Conservation (phyloP, 35 echinoderm and acorn worm genomes). For the Holothuria glaberrima region DNA sequence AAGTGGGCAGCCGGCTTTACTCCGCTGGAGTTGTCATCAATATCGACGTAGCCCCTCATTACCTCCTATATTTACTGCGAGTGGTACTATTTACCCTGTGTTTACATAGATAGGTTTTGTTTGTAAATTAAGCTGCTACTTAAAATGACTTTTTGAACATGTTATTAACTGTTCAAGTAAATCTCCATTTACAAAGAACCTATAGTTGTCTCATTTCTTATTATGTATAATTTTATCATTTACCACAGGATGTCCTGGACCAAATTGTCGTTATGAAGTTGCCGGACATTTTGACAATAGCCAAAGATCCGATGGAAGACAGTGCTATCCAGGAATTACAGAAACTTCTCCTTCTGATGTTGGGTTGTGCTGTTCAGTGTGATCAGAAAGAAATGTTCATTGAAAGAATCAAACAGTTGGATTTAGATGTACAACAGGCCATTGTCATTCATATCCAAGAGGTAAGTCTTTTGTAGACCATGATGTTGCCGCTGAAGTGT, state of each 20-base stretch:
- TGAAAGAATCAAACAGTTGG: constrained; percentile 94
- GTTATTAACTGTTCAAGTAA: too few species aligned
- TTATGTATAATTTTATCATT: neutral
- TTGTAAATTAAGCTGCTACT: too few species aligned
- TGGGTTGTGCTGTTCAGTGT: constrained; percentile 96
- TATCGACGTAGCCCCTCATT: too few species aligned
- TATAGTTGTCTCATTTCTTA: too few species aligned
- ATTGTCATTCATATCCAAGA: constrained; percentile 98
- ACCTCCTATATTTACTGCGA: too few species aligned
- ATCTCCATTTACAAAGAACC: too few species aligned
- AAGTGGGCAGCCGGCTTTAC: too few species aligned
- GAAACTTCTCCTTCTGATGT: constrained; percentile 89
- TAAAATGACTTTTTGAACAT: too few species aligned
- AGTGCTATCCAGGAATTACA: constrained; percentile 75
- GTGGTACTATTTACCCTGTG: too few species aligned
- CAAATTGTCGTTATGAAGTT: constrained; percentile 98
- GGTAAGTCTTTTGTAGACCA: constrained; percentile 50
- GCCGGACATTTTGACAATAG: constrained; percentile 83
- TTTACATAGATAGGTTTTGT: too few species aligned
- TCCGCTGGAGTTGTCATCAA: too few species aligned
- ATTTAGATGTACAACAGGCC: constrained; percentile 95
- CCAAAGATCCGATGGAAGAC: constrained; percentile 89
- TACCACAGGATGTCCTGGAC: constrained; percentile 81
- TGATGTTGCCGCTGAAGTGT: neutral
- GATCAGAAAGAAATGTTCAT: constrained; percentile 97